phyloP scores from a whole-genome alignment of 2,113 vertebrate genomes.

The Barnardius zonarius region DNA sequence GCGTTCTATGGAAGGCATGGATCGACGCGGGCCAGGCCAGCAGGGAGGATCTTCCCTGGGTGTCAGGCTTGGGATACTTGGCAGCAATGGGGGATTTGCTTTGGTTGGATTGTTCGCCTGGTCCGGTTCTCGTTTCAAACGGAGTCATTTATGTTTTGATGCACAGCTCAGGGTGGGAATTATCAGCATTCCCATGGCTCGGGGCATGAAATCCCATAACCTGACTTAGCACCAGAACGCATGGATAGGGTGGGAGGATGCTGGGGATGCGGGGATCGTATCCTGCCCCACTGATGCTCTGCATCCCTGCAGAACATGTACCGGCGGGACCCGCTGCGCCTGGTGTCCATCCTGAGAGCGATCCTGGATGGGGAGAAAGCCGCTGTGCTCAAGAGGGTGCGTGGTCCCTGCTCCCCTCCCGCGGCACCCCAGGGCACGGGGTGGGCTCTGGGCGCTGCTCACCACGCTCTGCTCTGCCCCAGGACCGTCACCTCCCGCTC shows the following conservation, averaged over 20 bases:
- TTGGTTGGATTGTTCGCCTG: neutral
- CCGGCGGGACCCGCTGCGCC: conserved; percentile 68
- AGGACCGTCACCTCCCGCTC: conserved; percentile 68
- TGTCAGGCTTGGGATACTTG: neutral
- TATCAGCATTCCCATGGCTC: neutral
- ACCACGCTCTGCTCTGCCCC: neutral
- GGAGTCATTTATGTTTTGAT: neutral
- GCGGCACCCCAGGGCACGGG: accelerated
- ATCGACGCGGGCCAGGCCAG: neutral
- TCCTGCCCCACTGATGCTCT: neutral
- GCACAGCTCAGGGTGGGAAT: neutral
- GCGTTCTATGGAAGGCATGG: neutral
- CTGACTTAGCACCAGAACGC: neutral
- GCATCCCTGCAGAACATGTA: conserved; percentile 51
- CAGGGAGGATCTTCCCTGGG: neutral
- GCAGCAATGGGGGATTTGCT: neutral
- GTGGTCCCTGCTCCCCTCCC: neutral
- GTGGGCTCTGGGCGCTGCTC: accelerated
- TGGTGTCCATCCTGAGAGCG: conserved; percentile 63
- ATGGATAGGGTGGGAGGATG: neutral
- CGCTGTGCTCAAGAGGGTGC: conserved; percentile 73
- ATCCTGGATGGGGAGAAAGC: conserved; percentile 76
- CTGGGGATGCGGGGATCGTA: accelerated
- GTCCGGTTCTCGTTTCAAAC: neutral
- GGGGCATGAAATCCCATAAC: neutral